A percentile compares a stretch with the other conserved stretches of the same genome.
These are phyloP conservation scores for Orchesella cincta DNA, from an alignment of 1,140 invertebrate genomes.

Conservation along the genomic window DNA sequence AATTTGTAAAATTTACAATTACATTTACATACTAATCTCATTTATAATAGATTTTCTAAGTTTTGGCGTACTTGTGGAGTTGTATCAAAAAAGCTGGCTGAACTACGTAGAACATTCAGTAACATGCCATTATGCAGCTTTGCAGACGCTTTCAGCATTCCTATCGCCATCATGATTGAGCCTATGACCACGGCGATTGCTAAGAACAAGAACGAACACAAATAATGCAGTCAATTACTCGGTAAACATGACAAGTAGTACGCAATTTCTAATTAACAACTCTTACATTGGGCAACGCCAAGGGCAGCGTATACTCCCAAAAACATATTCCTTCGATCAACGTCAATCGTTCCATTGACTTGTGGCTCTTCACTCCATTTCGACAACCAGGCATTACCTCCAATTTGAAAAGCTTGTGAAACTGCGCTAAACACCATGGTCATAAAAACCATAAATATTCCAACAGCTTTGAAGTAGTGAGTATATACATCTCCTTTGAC, in stretches of 20 bases:
- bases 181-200: constrained; percentile 54
- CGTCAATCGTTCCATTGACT: constrained; percentile 47
- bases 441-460: constrained; percentile 53
- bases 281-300: constrained; percentile 83
- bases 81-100: constrained; percentile 59
- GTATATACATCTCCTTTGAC: constrained; percentile 61
- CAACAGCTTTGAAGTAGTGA: constrained; percentile 60
- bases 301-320: constrained; percentile 84
- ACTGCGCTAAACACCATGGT: constrained; percentile 57
- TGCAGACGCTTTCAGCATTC: constrained; percentile 67
- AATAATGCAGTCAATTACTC: no score
- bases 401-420: constrained; percentile 52
- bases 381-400: constrained; percentile 45
- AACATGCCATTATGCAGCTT: constrained; percentile 69
- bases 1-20: no score
- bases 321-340: constrained; percentile 71
- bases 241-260: background rate
- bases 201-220: constrained; percentile 50
- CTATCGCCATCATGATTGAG: constrained; percentile 56
- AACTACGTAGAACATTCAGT: constrained; percentile 59
- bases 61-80: no score
- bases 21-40: no score
- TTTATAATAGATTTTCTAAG: no score
- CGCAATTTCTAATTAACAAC: no score
- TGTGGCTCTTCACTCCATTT: constrained; percentile 42